These are phyloP conservation scores for Avahi laniger DNA, from an alignment of 2,797 vertebrate genomes.

Conservation along the genomic window DNA sequence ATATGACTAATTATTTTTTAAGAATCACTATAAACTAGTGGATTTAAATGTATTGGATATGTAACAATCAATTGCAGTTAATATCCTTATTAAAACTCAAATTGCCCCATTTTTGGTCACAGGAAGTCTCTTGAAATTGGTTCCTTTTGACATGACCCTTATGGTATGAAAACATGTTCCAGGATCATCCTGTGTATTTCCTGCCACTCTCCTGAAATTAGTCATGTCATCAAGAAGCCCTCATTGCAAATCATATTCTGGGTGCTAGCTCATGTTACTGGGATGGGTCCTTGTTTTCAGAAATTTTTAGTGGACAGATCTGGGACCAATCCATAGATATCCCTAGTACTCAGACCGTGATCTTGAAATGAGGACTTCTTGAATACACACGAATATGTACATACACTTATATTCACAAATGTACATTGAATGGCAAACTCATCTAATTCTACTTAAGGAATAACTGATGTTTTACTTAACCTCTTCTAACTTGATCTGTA, in stretches of 20 bases:
- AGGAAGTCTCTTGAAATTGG: neutral
- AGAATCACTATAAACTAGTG: neutral
- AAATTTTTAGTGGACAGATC: neutral
- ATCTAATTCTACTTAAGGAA: neutral
- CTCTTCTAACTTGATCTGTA: neutral
- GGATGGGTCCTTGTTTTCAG: neutral
- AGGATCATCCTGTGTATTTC: neutral
- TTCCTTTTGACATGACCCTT: neutral
- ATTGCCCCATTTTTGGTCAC: neutral
- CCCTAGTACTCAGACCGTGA: neutral
- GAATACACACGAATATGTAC: neutral
- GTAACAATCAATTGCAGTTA: neutral
- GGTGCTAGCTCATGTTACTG: neutral
- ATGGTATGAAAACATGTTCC: neutral
- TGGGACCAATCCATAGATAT: neutral
- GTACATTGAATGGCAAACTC: neutral
- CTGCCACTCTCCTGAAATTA: neutral
- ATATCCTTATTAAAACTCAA: neutral
- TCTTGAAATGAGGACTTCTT: neutral
- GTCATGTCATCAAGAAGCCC: neutral
- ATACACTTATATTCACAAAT: neutral
- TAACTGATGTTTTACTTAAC: neutral
- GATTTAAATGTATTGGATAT: neutral
- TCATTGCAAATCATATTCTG: neutral
- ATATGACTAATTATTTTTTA: neutral